Evolutionary conservation across 2,113 vertebrate species (phyloP).

Genomic region (Hyperoodon ampullatus): DNA sequence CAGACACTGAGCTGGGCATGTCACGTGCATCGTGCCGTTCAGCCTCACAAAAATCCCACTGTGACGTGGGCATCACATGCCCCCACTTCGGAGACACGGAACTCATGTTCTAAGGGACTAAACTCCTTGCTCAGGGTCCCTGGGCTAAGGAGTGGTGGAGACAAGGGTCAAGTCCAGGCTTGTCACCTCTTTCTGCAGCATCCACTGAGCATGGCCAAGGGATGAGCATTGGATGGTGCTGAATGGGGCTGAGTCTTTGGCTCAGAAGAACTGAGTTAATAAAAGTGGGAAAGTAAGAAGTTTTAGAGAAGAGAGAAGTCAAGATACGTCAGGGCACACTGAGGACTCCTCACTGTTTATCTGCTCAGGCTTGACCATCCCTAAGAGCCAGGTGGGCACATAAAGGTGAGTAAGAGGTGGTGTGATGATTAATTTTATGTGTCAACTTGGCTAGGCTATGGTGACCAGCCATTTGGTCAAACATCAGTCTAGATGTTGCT

Average conservation of each 20-base stretch:
- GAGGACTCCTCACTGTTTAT: neutral
- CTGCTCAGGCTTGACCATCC: neutral
- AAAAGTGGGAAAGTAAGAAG: neutral
- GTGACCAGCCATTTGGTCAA: neutral
- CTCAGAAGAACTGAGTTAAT: neutral
- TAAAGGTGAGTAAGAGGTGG: neutral
- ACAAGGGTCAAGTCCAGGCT: neutral
- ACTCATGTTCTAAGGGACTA: neutral
- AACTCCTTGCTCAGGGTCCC: neutral
- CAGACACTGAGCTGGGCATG: neutral
- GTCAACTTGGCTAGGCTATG: neutral
- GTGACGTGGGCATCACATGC: fast-evolving
- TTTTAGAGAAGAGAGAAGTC: neutral
- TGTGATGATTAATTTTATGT: neutral
- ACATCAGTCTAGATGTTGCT: neutral
- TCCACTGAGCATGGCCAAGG: fast-evolving
- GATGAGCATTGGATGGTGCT: neutral
- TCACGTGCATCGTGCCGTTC: fast-evolving
- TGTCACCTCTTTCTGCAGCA: neutral
- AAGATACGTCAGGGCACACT: neutral
- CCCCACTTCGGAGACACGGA: neutral
- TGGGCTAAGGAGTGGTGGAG: no score
- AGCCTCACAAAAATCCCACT: neutral
- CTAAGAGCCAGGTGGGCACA: neutral
- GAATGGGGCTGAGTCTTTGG: neutral